These are phyloP conservation scores for cattle (Bos taurus) DNA, from an alignment of 2,113 vertebrate species.

Conservation along the genomic window DNA sequence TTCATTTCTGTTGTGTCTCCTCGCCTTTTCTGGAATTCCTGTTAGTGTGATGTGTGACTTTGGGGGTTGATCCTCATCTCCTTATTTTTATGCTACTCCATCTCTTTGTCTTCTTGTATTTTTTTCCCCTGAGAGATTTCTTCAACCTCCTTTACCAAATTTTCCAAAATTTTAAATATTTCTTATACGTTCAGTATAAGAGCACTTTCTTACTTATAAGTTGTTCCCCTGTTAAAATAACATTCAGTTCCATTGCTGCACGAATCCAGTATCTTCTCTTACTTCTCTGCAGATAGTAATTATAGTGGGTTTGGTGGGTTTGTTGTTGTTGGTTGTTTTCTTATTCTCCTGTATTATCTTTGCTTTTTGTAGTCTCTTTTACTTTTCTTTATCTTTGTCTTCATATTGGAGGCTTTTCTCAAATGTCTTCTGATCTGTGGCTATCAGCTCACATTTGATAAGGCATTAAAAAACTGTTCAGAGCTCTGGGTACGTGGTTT, in stretches of 20 bases:
- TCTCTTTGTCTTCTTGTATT: not conserved
- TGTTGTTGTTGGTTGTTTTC: not conserved
- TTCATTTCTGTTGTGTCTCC: too few species aligned
- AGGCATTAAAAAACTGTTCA: not conserved
- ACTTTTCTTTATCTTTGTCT: not conserved
- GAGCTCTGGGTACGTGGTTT: not conserved
- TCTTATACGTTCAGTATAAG: not conserved
- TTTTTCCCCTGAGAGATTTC: not conserved
- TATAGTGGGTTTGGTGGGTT: not conserved
- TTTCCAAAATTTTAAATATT: not conserved
- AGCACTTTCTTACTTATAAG: not conserved
- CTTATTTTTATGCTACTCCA: not conserved
- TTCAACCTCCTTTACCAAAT: not conserved
- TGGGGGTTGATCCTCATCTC: not conserved
- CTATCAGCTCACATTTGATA: not conserved
- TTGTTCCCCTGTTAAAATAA: not conserved
- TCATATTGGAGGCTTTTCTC: not conserved
- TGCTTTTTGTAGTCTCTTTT: not conserved
- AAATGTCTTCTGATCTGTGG: not conserved
- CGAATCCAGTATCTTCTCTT: fast-evolving
- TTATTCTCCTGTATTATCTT: not conserved
- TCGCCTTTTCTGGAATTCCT: not conserved
- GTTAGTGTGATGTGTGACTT: not conserved
- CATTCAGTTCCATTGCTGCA: not conserved
- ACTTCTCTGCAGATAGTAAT: not conserved